Conservation (phyloP, 2,113 vertebrate genomes). For the Kryptolebias marmoratus region DNA sequence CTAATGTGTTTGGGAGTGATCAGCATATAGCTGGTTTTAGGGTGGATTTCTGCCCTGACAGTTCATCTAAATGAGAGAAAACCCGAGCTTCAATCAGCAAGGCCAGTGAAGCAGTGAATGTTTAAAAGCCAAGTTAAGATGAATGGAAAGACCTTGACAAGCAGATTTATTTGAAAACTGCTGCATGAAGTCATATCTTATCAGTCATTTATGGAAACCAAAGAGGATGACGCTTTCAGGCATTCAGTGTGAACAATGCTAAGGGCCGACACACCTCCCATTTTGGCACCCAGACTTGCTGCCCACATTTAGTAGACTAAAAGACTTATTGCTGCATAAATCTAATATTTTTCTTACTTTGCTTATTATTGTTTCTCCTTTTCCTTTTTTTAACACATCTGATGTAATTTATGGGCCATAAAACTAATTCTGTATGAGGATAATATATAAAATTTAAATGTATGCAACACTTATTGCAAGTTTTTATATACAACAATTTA, state of each 20-base stretch:
- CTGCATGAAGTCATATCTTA: slow-evolving; percentile 39
- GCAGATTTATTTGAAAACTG: slow-evolving; percentile 39
- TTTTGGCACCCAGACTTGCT: not conserved
- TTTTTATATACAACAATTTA: no score
- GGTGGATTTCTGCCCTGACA: slow-evolving; percentile 45
- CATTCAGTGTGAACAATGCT: not conserved
- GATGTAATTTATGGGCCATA: no score
- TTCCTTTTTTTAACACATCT: not conserved
- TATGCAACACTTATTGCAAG: no score
- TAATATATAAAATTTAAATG: no score
- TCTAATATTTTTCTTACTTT: not conserved
- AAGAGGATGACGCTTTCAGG: slow-evolving; percentile 24
- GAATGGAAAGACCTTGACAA: slow-evolving; percentile 38
- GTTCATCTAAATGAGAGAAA: slow-evolving; percentile 51
- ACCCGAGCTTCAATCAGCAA: slow-evolving; percentile 53
- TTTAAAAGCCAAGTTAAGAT: slow-evolving; percentile 41
- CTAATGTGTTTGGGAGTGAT: slow-evolving; percentile 55
- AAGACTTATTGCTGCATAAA: not conserved
- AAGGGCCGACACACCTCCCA: not conserved
- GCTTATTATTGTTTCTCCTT: not conserved
- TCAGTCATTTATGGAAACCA: slow-evolving; percentile 27
- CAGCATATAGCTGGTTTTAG: slow-evolving; percentile 31
- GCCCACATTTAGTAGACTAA: not conserved
- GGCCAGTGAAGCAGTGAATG: slow-evolving; percentile 37
- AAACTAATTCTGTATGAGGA: no score